Evolutionary conservation across 2,797 vertebrate species (phyloP), one percentile per base, ranked within the genome.

Genomic region (Acanthiza pusilla): DNA sequence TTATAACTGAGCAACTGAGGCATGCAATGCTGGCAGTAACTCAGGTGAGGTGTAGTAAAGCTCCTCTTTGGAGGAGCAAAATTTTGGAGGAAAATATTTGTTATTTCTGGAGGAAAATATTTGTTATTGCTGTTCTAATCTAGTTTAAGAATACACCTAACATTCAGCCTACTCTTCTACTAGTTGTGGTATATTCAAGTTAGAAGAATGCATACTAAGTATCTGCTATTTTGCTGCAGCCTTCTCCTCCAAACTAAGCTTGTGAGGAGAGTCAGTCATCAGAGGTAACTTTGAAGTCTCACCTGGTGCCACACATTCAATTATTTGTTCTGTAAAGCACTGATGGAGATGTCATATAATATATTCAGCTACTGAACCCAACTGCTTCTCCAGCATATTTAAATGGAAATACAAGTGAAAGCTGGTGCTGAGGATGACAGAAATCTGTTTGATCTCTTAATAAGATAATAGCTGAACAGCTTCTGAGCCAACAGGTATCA

Each of bases 311-410:
- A 71, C 81, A 70, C 34, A 55, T 61, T 36, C 51, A 40, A 45
- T 72, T 85, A 81, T 81, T 94, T 88, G 57, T 58, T 87, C 75
- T 87, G 94, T 32, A 81, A 93, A 95, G 90, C 51, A 42, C 62
- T 68, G 75, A 96, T 91, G 84, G 82, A 97, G 84, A 83, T 92
- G 74, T 68, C 88, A 38, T 20, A 47, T 50, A 88, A 83, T 29
- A 83, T 34, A 89, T 36, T 54, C 67, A 85, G 63, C 81, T 74
- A 48, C 82, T 51, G n/a, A 94, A 93, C 40, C 45, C 47, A 84
- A 38, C 7, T 34, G 43, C 88, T 92, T 92, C 96, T 84, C 68
- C 79, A 94, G 92, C 9, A 11, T 25, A 82, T 67, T 84, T 74
- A 89, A 95, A 82, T 53, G 45, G 75, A 89, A 77, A 27, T 6